Conservation (phyloP, 2,797 vertebrate genomes). For the Sebastes kiyomatsui region DNA sequence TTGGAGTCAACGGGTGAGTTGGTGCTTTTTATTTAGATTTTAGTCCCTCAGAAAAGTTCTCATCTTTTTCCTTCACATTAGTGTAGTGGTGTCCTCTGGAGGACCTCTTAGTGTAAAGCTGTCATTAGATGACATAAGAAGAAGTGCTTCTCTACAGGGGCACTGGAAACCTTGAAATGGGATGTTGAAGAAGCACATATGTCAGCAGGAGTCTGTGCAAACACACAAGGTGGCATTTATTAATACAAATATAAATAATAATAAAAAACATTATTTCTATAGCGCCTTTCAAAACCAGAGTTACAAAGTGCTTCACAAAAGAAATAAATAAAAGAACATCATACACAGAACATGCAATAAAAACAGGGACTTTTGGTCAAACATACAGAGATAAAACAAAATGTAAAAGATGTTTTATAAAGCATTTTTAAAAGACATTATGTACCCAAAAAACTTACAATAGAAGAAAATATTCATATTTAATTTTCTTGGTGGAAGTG, state of each 20-base stretch:
- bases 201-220: neutral
- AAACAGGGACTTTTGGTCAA: too few species aligned
- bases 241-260: neutral
- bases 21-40: neutral
- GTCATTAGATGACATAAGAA: neutral
- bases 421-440: too few species aligned
- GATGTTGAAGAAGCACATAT: neutral
- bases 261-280: too few species aligned
- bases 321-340: too few species aligned
- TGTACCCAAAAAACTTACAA: too few species aligned
- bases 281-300: too few species aligned
- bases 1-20: slow-evolving; percentile 77
- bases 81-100: neutral
- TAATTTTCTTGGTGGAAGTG: neutral
- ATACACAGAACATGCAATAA: too few species aligned
- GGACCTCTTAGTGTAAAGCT: neutral
- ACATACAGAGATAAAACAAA: too few species aligned
- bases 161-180: neutral
- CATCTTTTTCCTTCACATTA: neutral
- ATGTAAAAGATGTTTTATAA: too few species aligned
- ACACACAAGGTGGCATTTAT: neutral
- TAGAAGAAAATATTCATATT: neutral
- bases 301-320: too few species aligned
- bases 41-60: neutral
- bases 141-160: neutral